Percentiles rank a stretch among this genome's conserved stretches.
These are phyloP conservation scores for Acleris emargana DNA, from an alignment of 2,888 invertebrate species.

Conservation along the genomic window DNA sequence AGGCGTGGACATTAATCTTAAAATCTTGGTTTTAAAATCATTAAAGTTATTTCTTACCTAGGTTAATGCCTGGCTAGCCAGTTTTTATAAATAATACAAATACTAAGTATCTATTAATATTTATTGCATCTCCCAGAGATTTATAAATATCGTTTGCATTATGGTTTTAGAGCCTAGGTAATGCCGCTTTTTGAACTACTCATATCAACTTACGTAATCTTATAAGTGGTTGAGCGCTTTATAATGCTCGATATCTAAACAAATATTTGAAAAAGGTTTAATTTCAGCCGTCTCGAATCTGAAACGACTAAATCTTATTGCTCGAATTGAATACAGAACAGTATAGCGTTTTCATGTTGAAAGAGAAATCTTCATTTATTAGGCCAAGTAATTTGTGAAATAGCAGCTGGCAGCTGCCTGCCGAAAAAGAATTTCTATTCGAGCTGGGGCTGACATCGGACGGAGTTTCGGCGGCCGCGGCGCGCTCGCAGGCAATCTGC, in stretches of 20 bases:
- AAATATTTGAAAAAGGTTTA: not conserved
- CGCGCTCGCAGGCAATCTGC: conserved; percentile 38
- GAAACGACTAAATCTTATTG: conserved; percentile 4
- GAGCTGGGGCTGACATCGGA: conserved; percentile 22
- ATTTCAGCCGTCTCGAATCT: conserved; percentile 3
- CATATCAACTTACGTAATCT: too few relatives aligned
- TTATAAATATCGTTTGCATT: too few relatives aligned
- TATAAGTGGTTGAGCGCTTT: too few relatives aligned
- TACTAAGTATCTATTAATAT: too few relatives aligned
- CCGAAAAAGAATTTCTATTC: conserved; percentile 23
- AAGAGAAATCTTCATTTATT: conserved; percentile 20
- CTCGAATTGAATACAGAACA: conserved; percentile 8
- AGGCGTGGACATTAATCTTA: too few relatives aligned
- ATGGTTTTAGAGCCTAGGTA: too few relatives aligned
- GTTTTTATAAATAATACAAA: too few relatives aligned
- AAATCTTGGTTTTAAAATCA: too few relatives aligned
- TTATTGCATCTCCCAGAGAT: too few relatives aligned
- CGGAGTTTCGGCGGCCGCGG: conserved; percentile 20
- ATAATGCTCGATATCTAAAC: conserved; percentile 4
- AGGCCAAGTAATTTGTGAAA: conserved; percentile 30
- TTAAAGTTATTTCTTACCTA: too few relatives aligned
- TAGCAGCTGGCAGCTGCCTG: conserved; percentile 31
- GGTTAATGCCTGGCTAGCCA: too few relatives aligned
- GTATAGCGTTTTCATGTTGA: conserved; percentile 4
- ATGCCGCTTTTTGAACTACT: too few relatives aligned